phyloP scores from a whole-genome alignment of 2,113 vertebrate genomes.

The Heptranchias perlo region DNA sequence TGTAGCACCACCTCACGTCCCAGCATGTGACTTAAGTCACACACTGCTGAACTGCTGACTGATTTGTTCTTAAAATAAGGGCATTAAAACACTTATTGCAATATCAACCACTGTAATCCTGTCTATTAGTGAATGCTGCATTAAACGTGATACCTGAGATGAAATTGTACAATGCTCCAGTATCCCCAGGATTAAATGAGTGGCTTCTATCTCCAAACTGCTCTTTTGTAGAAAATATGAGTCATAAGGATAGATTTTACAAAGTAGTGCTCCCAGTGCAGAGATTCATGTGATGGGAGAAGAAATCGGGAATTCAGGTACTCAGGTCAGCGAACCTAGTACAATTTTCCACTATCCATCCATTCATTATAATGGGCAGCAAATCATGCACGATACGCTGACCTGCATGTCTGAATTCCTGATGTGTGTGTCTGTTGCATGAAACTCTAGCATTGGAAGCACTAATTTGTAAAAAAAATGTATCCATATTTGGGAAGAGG shows the following conservation, averaged over 20 bases:
- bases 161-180: background rate
- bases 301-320: background rate
- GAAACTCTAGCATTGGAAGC: too few species aligned
- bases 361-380: background rate
- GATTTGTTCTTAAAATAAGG: background rate
- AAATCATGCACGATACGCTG: background rate
- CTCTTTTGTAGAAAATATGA: background rate
- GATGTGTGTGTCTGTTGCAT: background rate
- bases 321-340: background rate
- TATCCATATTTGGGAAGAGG: too few species aligned
- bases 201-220: background rate
- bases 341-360: background rate
- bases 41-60: background rate
- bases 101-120: background rate
- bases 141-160: background rate
- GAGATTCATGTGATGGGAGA: background rate
- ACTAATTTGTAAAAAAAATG: too few species aligned
- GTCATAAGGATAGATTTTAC: background rate
- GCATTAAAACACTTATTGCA: background rate
- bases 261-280: background rate
- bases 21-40: background rate
- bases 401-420: background rate
- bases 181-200: background rate
- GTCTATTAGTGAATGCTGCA: background rate
- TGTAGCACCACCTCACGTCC: background rate